A percentile compares a stretch with the other conserved stretches of the same genome.
These are phyloP conservation scores for Campylomormyrus tamandua DNA, from an alignment of 2,113 vertebrate genomes.

Conservation along the genomic window DNA sequence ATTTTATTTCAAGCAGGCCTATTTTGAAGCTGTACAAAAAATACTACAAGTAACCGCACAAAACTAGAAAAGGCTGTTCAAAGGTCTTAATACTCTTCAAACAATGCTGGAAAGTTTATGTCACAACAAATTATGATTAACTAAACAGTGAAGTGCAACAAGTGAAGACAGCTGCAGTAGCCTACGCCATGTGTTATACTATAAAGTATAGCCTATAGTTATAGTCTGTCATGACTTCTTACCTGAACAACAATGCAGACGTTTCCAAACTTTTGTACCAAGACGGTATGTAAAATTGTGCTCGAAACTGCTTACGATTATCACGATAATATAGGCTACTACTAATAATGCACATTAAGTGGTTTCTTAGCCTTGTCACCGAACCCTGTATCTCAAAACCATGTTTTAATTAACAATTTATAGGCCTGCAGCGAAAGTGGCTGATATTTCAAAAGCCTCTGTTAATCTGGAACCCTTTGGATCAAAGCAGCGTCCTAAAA, in stretches of 20 bases:
- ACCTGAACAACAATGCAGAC: not conserved
- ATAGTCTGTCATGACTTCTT: not conserved
- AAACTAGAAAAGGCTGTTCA: not conserved
- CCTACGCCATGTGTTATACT: not conserved
- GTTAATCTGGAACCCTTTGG: not conserved
- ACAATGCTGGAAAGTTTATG: not conserved
- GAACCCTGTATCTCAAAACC: not conserved
- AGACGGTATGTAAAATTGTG: not conserved
- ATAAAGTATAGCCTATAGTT: too few relatives aligned
- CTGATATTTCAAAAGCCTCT: not conserved
- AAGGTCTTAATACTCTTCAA: not conserved
- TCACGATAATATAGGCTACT: not conserved
- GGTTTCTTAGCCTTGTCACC: not conserved
- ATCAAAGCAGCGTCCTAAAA: not conserved
- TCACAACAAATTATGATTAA: not conserved
- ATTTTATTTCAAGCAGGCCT: not conserved
- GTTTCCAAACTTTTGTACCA: not conserved
- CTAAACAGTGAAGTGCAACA: not conserved
- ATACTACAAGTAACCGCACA: not conserved
- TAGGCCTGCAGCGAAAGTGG: not conserved
- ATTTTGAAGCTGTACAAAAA: not conserved
- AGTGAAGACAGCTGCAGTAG: not conserved
- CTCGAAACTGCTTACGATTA: not conserved
- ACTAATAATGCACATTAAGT: not conserved
- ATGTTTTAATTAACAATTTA: not conserved